Evolutionary conservation across 92 coral and sea anemone species (phyloP).

Genomic region (Umimayanthus chanpuru): DNA sequence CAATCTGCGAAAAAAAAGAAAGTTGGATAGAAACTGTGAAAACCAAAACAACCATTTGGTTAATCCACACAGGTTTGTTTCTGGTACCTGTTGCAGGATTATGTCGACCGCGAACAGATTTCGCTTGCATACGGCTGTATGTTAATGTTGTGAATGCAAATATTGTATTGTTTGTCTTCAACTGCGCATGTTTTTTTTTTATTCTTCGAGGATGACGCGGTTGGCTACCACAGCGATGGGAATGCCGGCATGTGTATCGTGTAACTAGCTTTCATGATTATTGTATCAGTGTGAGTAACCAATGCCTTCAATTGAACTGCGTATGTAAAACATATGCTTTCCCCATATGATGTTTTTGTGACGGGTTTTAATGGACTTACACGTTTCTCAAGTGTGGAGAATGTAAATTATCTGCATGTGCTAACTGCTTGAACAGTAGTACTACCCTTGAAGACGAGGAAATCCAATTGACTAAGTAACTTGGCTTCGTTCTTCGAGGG

Average conservation of each 20-base stretch:
- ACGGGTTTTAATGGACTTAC: background rate
- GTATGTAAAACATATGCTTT: background rate
- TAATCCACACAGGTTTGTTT: background rate
- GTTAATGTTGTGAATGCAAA: background rate
- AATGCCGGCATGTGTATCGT: background rate
- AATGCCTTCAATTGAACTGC: background rate
- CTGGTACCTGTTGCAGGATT: background rate
- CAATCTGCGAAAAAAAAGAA: background rate
- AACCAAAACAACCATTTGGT: background rate
- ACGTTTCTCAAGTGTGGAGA: background rate
- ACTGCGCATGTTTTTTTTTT: constrained; percentile 44
- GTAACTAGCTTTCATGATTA: background rate
- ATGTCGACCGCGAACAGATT: background rate
- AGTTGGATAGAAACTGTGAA: background rate
- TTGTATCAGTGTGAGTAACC: background rate
- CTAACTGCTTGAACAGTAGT: background rate
- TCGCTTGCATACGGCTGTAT: background rate
- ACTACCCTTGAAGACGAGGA: background rate
- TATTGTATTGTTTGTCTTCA: background rate
- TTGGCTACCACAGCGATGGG: background rate
- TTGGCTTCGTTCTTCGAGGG: background rate
- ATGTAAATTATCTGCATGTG: constrained; percentile 9
- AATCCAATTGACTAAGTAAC: background rate
- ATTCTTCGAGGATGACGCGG: background rate
- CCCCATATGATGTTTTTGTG: background rate